Evolutionary conservation across 2,888 invertebrate species (phyloP).

Genomic region (Drosophila putrida): DNA sequence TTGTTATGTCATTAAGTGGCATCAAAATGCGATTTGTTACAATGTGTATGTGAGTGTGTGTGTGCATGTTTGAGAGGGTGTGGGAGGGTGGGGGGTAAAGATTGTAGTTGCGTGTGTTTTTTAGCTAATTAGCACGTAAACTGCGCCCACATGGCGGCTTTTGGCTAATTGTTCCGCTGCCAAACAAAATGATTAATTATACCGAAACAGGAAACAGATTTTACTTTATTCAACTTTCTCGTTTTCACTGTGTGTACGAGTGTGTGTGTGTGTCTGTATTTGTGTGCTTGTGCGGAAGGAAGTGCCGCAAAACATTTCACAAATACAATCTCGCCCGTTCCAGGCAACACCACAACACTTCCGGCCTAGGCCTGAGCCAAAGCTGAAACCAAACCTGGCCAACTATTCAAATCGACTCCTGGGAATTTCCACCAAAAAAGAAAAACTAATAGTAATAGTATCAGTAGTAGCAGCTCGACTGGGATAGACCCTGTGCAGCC

Average conservation of each 20-base stretch:
- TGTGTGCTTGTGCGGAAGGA: slow-evolving; percentile 72
- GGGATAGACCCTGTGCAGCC: too few species aligned
- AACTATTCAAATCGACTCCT: slow-evolving; percentile 71
- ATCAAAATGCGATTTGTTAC: slow-evolving; percentile 71
- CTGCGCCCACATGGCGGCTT: slow-evolving; percentile 70
- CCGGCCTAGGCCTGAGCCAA: slow-evolving; percentile 37
- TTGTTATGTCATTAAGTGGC: slow-evolving; percentile 67
- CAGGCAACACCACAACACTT: slow-evolving; percentile 45
- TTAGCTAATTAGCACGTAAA: slow-evolving; percentile 77
- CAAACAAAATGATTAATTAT: slow-evolving; percentile 80
- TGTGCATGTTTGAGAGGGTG: not conserved
- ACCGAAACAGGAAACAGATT: slow-evolving; percentile 80
- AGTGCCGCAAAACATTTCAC: slow-evolving; percentile 80
- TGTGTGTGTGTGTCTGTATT: slow-evolving; percentile 24
- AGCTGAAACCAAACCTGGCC: slow-evolving; percentile 43
- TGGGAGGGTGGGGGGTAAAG: too few species aligned
- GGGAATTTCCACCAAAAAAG: slow-evolving; percentile 13
- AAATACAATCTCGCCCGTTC: slow-evolving; percentile 44
- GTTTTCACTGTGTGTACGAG: slow-evolving; percentile 18
- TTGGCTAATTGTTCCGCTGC: slow-evolving; percentile 79
- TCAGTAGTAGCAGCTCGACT: too few species aligned
- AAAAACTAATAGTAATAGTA: not conserved
- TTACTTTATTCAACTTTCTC: slow-evolving; percentile 77
- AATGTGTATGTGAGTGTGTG: slow-evolving; percentile 3
- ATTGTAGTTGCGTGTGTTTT: slow-evolving; percentile 47